These are phyloP conservation scores for Melozone crissalis DNA, from an alignment of 2,113 vertebrate genomes.

Conservation along the genomic window DNA sequence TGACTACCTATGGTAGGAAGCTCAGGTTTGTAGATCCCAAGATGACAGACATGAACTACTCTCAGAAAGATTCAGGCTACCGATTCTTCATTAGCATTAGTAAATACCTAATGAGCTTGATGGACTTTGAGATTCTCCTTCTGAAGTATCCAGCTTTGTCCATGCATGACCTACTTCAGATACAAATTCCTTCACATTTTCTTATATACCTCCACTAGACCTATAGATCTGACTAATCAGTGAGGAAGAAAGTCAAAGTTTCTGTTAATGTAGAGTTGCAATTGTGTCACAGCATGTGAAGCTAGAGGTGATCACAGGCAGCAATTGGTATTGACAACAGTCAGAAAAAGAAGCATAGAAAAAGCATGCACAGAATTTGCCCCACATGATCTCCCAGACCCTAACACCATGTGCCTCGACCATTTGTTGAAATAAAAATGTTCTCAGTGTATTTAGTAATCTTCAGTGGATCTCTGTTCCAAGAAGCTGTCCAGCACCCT, in stretches of 20 bases:
- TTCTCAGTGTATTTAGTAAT: background rate
- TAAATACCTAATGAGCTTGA: background rate
- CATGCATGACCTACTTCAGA: background rate
- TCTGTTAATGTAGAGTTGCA: background rate
- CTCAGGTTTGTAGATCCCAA: background rate
- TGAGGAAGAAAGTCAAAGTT: background rate
- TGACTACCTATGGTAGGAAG: background rate
- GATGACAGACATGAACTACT: background rate
- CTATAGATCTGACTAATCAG: background rate
- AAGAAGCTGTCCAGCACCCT: background rate
- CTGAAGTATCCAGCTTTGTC: background rate
- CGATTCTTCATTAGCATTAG: background rate
- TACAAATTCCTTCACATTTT: background rate
- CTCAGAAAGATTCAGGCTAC: background rate
- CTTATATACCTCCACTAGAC: background rate
- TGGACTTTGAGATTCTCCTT: background rate
- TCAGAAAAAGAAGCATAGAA: background rate
- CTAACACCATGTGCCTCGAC: background rate
- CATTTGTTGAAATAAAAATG: background rate
- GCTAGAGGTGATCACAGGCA: background rate
- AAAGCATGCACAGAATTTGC: fast-evolving
- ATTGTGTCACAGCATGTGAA: background rate
- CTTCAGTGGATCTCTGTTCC: background rate
- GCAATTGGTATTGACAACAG: background rate
- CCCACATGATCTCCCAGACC: background rate